phyloP scores from a whole-genome alignment of 2,113 vertebrate genomes.

The Ellobius talpinus region DNA sequence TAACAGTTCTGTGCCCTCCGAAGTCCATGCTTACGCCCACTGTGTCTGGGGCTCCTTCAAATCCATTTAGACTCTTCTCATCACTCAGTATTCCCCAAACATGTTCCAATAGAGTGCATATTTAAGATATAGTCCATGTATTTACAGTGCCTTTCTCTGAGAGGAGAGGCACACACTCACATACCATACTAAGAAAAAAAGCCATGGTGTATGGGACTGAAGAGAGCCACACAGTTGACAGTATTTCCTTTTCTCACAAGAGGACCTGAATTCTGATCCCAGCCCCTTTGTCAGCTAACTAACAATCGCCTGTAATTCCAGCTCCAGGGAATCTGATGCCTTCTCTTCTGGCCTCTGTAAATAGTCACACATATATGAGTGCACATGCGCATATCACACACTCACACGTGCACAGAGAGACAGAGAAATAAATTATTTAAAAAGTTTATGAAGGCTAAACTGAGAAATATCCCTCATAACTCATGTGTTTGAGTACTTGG shows the following conservation, averaged over 20 bases:
- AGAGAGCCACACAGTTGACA: not conserved
- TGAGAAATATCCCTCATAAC: not conserved
- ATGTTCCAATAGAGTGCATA: not conserved
- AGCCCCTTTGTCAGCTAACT: not conserved
- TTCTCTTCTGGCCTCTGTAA: not conserved
- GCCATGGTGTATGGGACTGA: not conserved
- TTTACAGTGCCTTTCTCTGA: slow-evolving; percentile 15
- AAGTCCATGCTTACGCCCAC: not conserved
- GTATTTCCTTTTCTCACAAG: not conserved
- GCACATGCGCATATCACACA: not conserved
- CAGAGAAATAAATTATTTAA: not conserved
- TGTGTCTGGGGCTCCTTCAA: not conserved
- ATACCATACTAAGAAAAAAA: slow-evolving; percentile 6
- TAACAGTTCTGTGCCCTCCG: not conserved
- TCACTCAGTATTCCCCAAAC: not conserved
- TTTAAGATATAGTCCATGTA: not conserved
- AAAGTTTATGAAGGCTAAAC: not conserved
- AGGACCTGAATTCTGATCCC: not conserved
- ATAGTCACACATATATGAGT: not conserved
- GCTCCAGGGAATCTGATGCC: not conserved
- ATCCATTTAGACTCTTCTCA: not conserved
- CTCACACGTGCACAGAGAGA: not conserved
- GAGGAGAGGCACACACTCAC: not conserved
- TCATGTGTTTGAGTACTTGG: not conserved
- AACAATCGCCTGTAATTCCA: not conserved